phyloP scores from a whole-genome alignment of 53 echinoderm and acorn worm genomes.

The Patiria pectinifera region DNA sequence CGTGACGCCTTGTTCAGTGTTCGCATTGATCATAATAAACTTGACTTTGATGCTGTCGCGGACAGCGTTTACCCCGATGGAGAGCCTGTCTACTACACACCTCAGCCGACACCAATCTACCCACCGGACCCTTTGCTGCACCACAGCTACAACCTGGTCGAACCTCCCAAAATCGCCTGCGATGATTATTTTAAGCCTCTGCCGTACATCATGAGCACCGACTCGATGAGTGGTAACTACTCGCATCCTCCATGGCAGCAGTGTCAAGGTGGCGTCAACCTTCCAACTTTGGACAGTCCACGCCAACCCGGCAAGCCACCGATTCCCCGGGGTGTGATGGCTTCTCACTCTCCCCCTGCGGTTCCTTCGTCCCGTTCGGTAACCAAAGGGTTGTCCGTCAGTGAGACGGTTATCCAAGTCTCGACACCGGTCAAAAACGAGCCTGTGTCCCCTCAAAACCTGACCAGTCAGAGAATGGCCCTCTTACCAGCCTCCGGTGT shows the following conservation, averaged over 20 bases:
- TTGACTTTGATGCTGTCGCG: slow-evolving; percentile 2
- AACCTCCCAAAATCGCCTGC: slow-evolving; percentile 53
- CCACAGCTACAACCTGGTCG: slow-evolving; percentile 50
- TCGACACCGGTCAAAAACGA: slow-evolving; percentile 15
- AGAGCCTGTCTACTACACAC: slow-evolving; percentile 41
- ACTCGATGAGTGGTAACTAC: slow-evolving; percentile 38
- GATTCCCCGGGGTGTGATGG: not conserved
- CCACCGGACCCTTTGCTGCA: slow-evolving; percentile 42
- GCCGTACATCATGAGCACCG: slow-evolving; percentile 51
- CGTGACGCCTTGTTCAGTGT: slow-evolving; percentile 35
- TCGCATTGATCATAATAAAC: slow-evolving; percentile 34
- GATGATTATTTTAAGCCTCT: slow-evolving; percentile 48
- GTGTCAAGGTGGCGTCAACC: slow-evolving; percentile 36
- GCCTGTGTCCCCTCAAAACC: not conserved
- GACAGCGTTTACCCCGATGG: slow-evolving; percentile 21
- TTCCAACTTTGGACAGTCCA: not conserved
- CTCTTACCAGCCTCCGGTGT: slow-evolving; percentile 91
- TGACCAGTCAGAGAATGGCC: slow-evolving; percentile 26
- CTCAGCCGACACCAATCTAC: slow-evolving; percentile 28
- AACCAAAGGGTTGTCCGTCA: slow-evolving; percentile 8
- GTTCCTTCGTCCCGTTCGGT: not conserved
- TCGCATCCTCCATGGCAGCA: slow-evolving; percentile 58
- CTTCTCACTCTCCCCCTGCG: slow-evolving; percentile 13
- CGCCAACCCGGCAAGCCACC: slow-evolving; percentile 3
- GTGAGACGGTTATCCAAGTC: slow-evolving; percentile 35